These are phyloP conservation scores for Phyllopteryx taeniolatus DNA, from an alignment of 2,113 vertebrate genomes.

Conservation along the genomic window DNA sequence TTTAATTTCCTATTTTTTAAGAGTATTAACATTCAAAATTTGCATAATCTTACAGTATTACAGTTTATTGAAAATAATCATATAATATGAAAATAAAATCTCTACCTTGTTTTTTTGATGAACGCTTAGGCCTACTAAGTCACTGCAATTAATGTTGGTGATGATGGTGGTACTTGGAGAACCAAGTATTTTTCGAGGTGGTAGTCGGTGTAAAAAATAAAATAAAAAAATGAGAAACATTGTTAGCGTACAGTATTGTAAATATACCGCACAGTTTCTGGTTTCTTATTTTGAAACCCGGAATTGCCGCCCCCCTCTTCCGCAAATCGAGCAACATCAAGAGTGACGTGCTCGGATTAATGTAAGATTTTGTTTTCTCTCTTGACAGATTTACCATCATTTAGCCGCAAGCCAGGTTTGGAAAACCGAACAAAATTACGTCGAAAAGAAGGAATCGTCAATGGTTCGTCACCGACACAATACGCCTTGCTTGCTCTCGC, in stretches of 20 bases:
- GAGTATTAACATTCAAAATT: neutral
- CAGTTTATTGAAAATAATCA: neutral
- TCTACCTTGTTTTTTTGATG: neutral
- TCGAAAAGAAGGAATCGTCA: neutral
- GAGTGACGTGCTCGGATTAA: neutral
- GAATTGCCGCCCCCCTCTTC: neutral
- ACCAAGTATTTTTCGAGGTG: too few relatives aligned
- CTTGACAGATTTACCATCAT: neutral
- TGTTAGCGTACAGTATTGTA: neutral
- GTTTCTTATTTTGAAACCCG: neutral
- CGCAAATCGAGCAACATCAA: neutral
- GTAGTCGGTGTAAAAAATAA: too few relatives aligned
- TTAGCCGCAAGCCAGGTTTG: neutral
- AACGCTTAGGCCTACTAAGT: neutral
- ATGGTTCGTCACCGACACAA: too few relatives aligned
- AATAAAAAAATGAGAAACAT: too few relatives aligned
- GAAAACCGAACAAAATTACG: neutral
- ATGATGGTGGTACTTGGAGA: too few relatives aligned
- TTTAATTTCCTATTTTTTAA: neutral
- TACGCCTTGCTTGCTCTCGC: neutral
- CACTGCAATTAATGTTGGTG: too few relatives aligned
- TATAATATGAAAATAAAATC: neutral
- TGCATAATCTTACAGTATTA: neutral
- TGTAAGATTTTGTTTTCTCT: too few relatives aligned
- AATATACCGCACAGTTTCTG: neutral